These are phyloP conservation scores for Opisthocomus hoazin DNA, from an alignment of 2,113 vertebrate species.

Conservation along the genomic window DNA sequence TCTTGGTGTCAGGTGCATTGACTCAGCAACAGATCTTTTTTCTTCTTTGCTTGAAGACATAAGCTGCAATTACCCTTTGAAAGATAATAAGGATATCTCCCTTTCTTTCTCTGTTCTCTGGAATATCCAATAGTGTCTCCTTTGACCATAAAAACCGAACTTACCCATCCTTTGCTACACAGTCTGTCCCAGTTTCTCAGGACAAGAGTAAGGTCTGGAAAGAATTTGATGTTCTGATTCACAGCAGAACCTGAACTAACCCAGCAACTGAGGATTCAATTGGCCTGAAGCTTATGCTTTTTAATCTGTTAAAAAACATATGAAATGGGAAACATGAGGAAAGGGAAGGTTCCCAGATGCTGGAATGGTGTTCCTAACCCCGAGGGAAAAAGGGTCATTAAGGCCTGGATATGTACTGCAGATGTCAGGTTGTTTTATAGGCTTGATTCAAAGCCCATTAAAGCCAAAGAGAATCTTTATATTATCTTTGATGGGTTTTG, in stretches of 20 bases:
- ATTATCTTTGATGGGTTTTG: not conserved
- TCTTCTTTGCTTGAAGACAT: not conserved
- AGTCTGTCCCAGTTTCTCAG: not conserved
- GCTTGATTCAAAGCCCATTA: not conserved
- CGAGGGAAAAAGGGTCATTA: not conserved
- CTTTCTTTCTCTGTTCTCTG: not conserved
- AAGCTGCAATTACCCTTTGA: not conserved
- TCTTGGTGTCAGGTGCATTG: not conserved
- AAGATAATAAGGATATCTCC: not conserved
- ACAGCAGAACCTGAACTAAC: not conserved
- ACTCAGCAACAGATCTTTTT: not conserved
- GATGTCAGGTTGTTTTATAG: not conserved
- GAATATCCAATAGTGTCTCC: not conserved
- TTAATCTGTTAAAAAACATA: not conserved
- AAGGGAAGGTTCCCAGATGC: constrained; percentile 14
- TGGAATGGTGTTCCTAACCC: not conserved
- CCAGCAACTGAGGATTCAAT: not conserved
- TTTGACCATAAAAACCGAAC: not conserved
- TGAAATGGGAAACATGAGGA: not conserved
- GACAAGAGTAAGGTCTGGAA: not conserved
- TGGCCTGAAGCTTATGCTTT: not conserved
- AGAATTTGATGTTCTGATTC: not conserved
- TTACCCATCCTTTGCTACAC: not conserved
- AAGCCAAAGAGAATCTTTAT: not conserved
- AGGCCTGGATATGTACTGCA: not conserved